Conservation (phyloP, 2,113 vertebrate genomes). For the Cardinalis cardinalis region DNA sequence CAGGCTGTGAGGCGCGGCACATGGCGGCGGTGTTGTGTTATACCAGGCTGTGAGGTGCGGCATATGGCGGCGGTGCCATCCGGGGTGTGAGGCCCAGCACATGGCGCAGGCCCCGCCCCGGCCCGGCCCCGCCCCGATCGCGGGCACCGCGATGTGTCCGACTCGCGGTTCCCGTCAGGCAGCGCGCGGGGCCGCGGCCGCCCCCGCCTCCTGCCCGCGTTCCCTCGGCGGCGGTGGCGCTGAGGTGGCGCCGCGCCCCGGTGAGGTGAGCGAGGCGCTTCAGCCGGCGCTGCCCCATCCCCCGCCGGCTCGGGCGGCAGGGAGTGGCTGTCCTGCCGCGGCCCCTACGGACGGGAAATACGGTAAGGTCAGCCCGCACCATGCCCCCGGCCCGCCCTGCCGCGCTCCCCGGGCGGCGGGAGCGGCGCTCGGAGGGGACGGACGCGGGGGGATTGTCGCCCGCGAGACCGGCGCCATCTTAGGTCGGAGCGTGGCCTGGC, state of each 20-base stretch:
- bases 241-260: conserved; percentile 22
- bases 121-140: not conserved
- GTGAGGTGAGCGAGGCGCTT: conserved; percentile 11
- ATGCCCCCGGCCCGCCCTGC: not conserved
- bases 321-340: not conserved
- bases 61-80: not conserved
- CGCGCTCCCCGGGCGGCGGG: not conserved
- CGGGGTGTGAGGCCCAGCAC: conserved; percentile 28
- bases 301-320: not conserved
- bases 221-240: not conserved
- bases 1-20: too few relatives aligned
- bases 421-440: not conserved
- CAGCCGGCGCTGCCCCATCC: not conserved
- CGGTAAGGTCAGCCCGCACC: not conserved
- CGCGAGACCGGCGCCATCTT: conserved; percentile 51
- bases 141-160: not conserved
- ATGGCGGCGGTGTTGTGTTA: too few relatives aligned
- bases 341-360: not conserved
- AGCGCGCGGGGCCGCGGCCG: conserved; percentile 5
- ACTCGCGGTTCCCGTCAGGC: conserved; percentile 14
- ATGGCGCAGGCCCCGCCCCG: not conserved
- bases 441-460: conserved; percentile 7
- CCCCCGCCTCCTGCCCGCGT: not conserved
- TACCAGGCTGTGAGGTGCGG: not conserved
- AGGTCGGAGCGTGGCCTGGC: conserved; percentile 7